Base-by-base conservation (phyloP, 35 echinoderm and acorn worm genomes). In the Acanthaster planci region DNA sequence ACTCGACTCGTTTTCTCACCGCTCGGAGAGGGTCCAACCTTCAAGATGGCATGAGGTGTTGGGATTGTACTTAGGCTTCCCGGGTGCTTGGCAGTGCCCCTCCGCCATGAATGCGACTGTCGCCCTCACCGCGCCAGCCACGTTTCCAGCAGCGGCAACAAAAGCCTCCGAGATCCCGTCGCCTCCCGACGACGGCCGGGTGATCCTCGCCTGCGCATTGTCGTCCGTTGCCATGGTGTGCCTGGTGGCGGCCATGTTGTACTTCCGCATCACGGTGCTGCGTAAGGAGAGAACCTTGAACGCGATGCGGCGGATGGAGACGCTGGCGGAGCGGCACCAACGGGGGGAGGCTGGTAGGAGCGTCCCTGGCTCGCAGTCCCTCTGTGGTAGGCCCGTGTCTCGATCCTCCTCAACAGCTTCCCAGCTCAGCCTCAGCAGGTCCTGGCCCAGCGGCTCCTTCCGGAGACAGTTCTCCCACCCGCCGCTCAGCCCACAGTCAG, bases 191-290 rank as follows among this genome's bases (percentile, higher is more conserved):
- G 64, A 72, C 18, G 30, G 26, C 23, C 22, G 64, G 64, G 34
- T 72, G 26, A 72, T 72, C 34, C 23, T 72, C 3, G 64, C 64
- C 22, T 72, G 64, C 16, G 64, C 64, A 4, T 7, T 72, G 64
- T 72, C 64, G 9, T 72, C 64, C 64, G 64, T 72, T 72, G 64
- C 64, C 64, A 72, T 72, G 64, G 64, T 72, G 26, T 72, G 64
- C 64, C 23, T 72, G 7, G 64, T 26, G 64, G 64, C 64, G 19
- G 64, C 64, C 64, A 72, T 72, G 19, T 72, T 72, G 26, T 72
- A 72, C 64, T 72, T 72, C 64, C 64, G 64, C 23, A 34, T 34
- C 2, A 36, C 64, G 19, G 64, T 72, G 64, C 64, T 72, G 34
- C 64, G 64, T 12, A 21, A 9, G 64, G 64, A 72, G 64, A 72